phyloP scores from a whole-genome alignment of 2,888 invertebrate genomes.

The Tanypteryx hageni region DNA sequence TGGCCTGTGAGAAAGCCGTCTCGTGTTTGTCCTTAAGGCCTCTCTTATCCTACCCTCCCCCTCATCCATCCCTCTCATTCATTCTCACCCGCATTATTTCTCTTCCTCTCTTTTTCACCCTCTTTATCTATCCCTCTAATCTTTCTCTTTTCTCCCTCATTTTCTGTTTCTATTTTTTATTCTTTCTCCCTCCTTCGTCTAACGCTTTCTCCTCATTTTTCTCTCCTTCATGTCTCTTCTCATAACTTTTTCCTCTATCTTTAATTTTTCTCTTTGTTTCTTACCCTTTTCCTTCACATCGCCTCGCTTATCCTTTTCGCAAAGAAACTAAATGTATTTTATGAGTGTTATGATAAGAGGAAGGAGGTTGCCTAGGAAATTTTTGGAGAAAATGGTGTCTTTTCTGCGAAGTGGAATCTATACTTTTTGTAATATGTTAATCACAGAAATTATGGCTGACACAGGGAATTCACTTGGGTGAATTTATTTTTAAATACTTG shows the following conservation, averaged over 20 bases:
- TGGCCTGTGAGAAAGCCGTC: constrained; percentile 32
- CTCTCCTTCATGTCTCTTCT: not conserved
- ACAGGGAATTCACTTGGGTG: no score
- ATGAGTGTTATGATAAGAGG: not conserved
- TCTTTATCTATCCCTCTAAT: not conserved
- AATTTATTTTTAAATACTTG: no score
- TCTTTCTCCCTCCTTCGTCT: not conserved
- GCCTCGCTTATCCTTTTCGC: not conserved
- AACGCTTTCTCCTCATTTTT: not conserved
- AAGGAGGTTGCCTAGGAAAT: not conserved
- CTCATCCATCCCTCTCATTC: not conserved
- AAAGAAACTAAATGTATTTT: no score
- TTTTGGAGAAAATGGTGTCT: no score
- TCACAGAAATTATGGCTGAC: no score
- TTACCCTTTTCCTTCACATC: not conserved
- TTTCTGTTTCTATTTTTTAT: not conserved
- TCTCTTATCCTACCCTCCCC: not conserved
- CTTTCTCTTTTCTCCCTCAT: not conserved
- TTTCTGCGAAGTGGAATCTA: no score
- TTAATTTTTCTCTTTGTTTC: not conserved
- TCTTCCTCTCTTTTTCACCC: not conserved
- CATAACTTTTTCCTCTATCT: not conserved
- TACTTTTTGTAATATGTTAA: no score
- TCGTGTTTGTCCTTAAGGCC: constrained; percentile 33
- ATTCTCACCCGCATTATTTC: not conserved